Percentiles rank a stretch among this genome's conserved stretches.
These are phyloP conservation scores for Acholoe squamosa DNA, from an alignment of 2,888 invertebrate species.

Conservation along the genomic window DNA sequence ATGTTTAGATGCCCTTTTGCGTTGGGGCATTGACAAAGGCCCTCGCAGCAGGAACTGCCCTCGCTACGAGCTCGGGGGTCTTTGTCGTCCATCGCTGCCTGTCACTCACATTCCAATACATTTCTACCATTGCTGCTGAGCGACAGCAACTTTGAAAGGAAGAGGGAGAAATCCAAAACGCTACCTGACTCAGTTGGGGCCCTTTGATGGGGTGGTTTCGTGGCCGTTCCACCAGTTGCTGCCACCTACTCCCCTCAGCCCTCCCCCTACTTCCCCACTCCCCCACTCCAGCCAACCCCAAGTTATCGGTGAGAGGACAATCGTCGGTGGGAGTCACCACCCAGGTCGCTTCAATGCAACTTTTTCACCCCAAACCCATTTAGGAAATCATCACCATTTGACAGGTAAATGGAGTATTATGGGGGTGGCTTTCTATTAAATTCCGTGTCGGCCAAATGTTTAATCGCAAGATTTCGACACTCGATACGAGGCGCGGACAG, in stretches of 20 bases:
- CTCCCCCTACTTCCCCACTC: background rate
- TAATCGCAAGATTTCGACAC: slow-evolving; percentile 42
- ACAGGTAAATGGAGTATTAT: slow-evolving; percentile 55
- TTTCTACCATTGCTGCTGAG: slow-evolving; percentile 56
- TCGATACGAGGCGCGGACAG: background rate
- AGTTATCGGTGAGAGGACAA: background rate
- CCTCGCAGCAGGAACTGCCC: slow-evolving; percentile 18
- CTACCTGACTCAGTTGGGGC: background rate
- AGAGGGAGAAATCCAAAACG: slow-evolving; percentile 51
- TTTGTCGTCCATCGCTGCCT: slow-evolving; percentile 9
- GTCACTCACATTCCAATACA: slow-evolving; percentile 55
- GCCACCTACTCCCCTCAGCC: background rate
- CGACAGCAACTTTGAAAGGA: slow-evolving; percentile 49
- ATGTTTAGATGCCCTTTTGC: slow-evolving; percentile 57
- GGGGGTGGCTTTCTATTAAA: slow-evolving; percentile 46
- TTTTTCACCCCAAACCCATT: slow-evolving; percentile 42
- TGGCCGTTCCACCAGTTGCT: slow-evolving; percentile 30
- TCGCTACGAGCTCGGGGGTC: background rate
- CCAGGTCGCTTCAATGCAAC: slow-evolving; percentile 23
- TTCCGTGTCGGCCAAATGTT: slow-evolving; percentile 46
- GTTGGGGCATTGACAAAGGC: slow-evolving; percentile 46
- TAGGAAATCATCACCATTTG: slow-evolving; percentile 55
- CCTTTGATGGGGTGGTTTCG: slow-evolving; percentile 22
- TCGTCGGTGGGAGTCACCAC: background rate
- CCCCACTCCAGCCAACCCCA: background rate